phyloP scores from a whole-genome alignment of 2,797 vertebrate genomes.

The Clamator glandarius region DNA sequence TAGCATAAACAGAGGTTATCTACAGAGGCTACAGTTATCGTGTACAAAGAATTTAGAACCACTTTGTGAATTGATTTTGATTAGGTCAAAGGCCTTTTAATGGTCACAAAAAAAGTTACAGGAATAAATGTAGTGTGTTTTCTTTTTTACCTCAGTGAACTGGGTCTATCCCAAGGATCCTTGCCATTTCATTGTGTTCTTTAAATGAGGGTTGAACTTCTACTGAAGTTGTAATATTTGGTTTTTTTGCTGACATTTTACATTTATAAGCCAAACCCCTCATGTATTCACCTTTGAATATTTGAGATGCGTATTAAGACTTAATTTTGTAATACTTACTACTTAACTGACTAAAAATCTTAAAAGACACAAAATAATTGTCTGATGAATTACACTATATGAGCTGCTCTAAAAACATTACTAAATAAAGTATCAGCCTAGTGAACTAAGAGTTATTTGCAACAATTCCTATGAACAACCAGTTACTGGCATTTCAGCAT shows the following conservation, averaged over 20 bases:
- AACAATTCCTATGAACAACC: constrained; percentile 29
- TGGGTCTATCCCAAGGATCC: background rate
- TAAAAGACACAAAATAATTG: constrained; percentile 25
- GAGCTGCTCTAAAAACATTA: constrained; percentile 19
- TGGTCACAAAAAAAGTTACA: background rate
- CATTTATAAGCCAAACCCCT: background rate
- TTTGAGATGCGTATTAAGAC: constrained; percentile 21
- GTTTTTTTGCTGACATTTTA: constrained; percentile 35
- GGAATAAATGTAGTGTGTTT: background rate
- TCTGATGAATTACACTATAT: constrained; percentile 28
- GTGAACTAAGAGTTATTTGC: constrained; percentile 22
- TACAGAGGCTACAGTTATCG: background rate
- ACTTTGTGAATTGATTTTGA: background rate
- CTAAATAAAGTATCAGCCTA: constrained; percentile 13
- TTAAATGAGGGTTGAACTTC: background rate
- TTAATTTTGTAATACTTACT: constrained; percentile 17
- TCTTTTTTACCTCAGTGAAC: background rate
- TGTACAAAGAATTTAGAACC: background rate
- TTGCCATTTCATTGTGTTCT: background rate
- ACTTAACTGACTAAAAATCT: constrained; percentile 49
- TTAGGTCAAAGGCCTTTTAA: background rate
- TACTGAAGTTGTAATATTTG: background rate
- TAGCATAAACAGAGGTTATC: background rate
- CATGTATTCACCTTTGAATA: constrained; percentile 1
- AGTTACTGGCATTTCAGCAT: constrained; percentile 2